phyloP scores from a whole-genome alignment of 1,140 invertebrate species.

The Cataglyphis hispanica region DNA sequence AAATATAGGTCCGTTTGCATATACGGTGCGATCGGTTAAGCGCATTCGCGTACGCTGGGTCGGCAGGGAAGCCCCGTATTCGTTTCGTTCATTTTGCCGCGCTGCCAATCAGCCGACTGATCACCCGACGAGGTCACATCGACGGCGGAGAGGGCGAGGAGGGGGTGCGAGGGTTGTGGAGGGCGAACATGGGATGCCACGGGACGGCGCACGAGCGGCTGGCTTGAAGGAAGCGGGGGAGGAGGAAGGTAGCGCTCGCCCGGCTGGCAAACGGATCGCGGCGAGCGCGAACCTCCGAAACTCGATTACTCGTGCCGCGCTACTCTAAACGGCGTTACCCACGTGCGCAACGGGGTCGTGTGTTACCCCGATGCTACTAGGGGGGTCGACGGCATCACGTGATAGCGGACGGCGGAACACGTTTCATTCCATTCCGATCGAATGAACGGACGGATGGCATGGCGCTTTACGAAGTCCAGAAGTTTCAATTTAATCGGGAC shows the following conservation, averaged over 20 bases:
- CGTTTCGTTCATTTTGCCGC: slow-evolving; percentile 71
- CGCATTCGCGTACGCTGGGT: slow-evolving; percentile 43
- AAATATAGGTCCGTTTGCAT: slow-evolving; percentile 52
- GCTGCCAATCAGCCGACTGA: slow-evolving; percentile 70
- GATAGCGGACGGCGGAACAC: slow-evolving; percentile 26
- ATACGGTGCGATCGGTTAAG: slow-evolving; percentile 59
- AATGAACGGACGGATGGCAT: not conserved
- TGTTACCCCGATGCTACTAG: not conserved
- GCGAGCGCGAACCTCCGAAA: slow-evolving; percentile 61
- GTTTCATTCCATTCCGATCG: slow-evolving; percentile 29
- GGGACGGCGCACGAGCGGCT: slow-evolving; percentile 22
- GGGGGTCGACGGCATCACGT: slow-evolving; percentile 26
- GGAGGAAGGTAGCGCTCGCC: slow-evolving; percentile 32
- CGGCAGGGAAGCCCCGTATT: slow-evolving; percentile 47
- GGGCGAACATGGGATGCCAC: slow-evolving; percentile 39
- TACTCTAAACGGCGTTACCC: slow-evolving; percentile 64
- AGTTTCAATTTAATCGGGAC: slow-evolving; percentile 44
- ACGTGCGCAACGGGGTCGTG: slow-evolving; percentile 46
- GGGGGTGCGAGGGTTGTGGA: not conserved
- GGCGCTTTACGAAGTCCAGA: slow-evolving; percentile 7
- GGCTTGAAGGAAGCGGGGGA: not conserved
- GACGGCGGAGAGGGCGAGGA: slow-evolving; percentile 11
- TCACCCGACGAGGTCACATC: slow-evolving; percentile 52
- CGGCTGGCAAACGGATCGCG: slow-evolving; percentile 61
- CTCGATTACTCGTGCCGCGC: slow-evolving; percentile 66